Base-by-base conservation (phyloP, 2,797 vertebrate genomes). In the Aselliscus stoliczkanus region DNA sequence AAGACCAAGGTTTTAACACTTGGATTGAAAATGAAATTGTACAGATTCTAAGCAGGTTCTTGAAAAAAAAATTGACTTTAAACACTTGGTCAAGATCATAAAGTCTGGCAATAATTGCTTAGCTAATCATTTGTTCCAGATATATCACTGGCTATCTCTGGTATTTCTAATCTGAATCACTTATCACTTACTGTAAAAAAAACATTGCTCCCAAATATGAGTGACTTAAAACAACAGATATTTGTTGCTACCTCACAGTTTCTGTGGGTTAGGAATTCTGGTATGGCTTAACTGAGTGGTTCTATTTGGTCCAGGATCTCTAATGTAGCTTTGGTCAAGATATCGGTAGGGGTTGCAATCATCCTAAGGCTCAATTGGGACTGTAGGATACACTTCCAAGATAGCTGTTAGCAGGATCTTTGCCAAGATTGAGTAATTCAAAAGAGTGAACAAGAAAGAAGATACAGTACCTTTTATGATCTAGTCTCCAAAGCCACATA, bases 161-260 rank as follows among this genome's bases (percentile, higher is more conserved):
- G 39, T 25, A 81, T 44, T 88, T 93, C 52, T 93, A 86, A 93
- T 10, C 75, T 88, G 12, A 82, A 80, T 76, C 88, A 67, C 17
- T 94, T 88, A 50, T 81, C 29, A 88, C 23, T 88, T 95, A n/a
- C 72, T 92, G 31, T 86, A 52, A 89, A 95, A 89, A 25, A 83
- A 88, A 85, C n/a, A n/a, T 70, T 75, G 56, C 17, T 50, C 31
- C 44, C 25, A 69, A 89, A 47, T 76, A 9, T 69, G 77, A 42
- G 17, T 79, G 12, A 12, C 42, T 85, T 88, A 67, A 93, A 54
- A 58, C n/a, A 92, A 84, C n/a, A 93, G 58, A 21, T 34, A 62
- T 80, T 58, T 85, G 7, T 87, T 50, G 14, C 14, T 89, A 64
- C 80, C 21, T 85, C 50, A 64, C 4, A 47, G 8, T 90, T 92